Evolutionary conservation across 2,113 vertebrate genomes (phyloP).

Genomic region (Mormyrus lacerda): DNA sequence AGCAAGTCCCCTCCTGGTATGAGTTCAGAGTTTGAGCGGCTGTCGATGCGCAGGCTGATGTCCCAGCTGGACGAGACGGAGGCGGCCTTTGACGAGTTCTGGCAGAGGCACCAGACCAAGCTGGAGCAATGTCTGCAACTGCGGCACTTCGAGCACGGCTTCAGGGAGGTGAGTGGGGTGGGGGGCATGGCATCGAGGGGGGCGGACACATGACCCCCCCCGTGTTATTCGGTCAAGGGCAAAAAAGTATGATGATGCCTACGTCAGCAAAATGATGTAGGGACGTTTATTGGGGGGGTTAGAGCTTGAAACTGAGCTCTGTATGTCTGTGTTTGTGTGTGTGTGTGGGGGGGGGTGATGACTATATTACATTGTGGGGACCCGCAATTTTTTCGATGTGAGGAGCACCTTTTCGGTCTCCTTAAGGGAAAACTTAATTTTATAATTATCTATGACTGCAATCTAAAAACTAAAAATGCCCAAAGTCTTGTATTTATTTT

Average conservation of each 20-base stretch:
- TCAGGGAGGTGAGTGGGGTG: conserved; percentile 75
- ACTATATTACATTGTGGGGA: too few relatives aligned
- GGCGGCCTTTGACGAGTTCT: conserved; percentile 90
- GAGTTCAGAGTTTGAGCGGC: neutral
- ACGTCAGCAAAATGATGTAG: neutral
- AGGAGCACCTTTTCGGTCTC: too few relatives aligned
- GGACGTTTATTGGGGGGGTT: neutral
- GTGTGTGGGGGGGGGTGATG: too few relatives aligned
- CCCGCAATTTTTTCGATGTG: too few relatives aligned
- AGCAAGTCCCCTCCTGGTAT: neutral
- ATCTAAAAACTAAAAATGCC: neutral
- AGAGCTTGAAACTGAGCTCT: neutral
- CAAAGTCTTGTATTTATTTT: neutral
- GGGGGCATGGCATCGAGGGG: neutral
- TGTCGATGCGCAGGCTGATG: conserved; percentile 64
- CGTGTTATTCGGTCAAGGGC: neutral
- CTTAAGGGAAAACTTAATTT: too few relatives aligned
- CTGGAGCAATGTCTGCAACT: conserved; percentile 86
- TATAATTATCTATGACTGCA: too few relatives aligned
- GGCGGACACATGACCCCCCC: neutral
- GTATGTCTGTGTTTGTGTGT: too few relatives aligned
- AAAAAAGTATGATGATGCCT: neutral
- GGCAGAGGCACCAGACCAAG: conserved; percentile 86
- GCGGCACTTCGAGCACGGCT: conserved; percentile 85
- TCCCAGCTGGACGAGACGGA: conserved; percentile 87